Conservation (phyloP, 2,797 vertebrate genomes). For the Benthosema pterotum region DNA sequence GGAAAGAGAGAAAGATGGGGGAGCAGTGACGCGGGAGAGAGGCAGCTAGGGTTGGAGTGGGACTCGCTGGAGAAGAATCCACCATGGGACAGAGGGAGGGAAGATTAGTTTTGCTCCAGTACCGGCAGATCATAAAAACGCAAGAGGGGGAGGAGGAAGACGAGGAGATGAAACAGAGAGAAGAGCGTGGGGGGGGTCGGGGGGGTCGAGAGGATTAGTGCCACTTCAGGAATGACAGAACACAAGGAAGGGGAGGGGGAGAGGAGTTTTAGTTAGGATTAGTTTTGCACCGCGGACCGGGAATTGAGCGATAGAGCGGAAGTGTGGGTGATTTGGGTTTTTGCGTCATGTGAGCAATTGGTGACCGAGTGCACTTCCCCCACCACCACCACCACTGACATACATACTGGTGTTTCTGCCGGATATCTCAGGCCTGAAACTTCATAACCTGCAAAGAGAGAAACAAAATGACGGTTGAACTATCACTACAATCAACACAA, state of each 20-base stretch:
- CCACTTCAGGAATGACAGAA: conserved; percentile 77
- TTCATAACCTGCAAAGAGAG: too few species aligned
- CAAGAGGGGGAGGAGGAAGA: conserved; percentile 62
- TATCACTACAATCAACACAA: too few species aligned
- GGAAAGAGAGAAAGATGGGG: conserved; percentile 2
- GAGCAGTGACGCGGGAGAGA: too few species aligned
- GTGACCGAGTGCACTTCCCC: conserved; percentile 62
- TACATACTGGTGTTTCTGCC: conserved; percentile 53
- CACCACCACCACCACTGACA: conserved; percentile 19
- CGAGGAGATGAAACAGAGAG: conserved; percentile 73
- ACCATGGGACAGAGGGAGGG: conserved; percentile 19
- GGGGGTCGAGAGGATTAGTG: conserved; percentile 72
- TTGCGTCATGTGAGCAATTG: conserved; percentile 69
- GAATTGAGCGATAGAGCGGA: conserved; percentile 70
- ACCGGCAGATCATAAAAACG: conserved; percentile 82
- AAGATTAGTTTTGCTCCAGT: conserved; percentile 83
- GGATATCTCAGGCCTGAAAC: conserved; percentile 18
- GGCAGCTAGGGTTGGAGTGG: too few species aligned
- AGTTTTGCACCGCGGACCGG: conserved; percentile 74
- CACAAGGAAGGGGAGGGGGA: conserved; percentile 47
- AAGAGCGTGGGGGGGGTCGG: conserved; percentile 3
- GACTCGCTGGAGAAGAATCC: too few species aligned
- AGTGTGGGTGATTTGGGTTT: conserved; percentile 65
- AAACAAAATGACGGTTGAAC: too few species aligned
- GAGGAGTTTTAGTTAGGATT: conserved; percentile 80